Evolutionary conservation across 2,888 invertebrate genomes (phyloP).

Genomic region (Tenthredo amoena): DNA sequence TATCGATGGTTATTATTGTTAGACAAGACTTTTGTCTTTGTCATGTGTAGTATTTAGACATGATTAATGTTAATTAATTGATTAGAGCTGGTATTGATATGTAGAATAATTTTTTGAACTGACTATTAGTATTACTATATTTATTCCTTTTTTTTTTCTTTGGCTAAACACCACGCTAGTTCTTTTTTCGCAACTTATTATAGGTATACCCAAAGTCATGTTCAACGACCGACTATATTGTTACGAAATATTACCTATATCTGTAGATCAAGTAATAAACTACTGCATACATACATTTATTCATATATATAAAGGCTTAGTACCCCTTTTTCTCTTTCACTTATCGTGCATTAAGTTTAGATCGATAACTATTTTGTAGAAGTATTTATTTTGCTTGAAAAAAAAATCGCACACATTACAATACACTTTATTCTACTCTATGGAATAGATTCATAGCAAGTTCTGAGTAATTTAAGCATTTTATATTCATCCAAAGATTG

Average conservation of each 20-base stretch:
- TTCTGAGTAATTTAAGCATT: no score
- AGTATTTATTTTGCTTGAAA: no score
- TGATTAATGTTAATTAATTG: neutral
- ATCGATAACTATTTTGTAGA: no score
- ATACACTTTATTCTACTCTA: no score
- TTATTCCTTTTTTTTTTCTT: neutral
- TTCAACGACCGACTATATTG: neutral
- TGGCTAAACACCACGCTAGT: neutral
- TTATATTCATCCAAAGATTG: no score
- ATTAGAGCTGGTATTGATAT: neutral
- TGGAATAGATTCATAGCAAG: no score
- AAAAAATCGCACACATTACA: no score
- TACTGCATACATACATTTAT: neutral
- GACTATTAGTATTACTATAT: constrained; percentile 24
- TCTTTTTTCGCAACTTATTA: neutral
- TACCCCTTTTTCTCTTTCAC: neutral
- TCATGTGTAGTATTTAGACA: neutral
- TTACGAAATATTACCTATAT: neutral
- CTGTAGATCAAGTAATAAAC: constrained; percentile 35
- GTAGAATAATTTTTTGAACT: constrained; percentile 20
- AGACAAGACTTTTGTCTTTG: constrained; percentile 11
- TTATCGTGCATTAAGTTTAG: neutral
- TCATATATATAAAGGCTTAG: neutral
- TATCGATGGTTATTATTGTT: neutral
- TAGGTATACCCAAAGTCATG: neutral